A percentile compares a stretch with the other conserved stretches of the same genome.
These are phyloP conservation scores for Darevskia mixta DNA, from an alignment of 2,797 vertebrate genomes.

Conservation along the genomic window DNA sequence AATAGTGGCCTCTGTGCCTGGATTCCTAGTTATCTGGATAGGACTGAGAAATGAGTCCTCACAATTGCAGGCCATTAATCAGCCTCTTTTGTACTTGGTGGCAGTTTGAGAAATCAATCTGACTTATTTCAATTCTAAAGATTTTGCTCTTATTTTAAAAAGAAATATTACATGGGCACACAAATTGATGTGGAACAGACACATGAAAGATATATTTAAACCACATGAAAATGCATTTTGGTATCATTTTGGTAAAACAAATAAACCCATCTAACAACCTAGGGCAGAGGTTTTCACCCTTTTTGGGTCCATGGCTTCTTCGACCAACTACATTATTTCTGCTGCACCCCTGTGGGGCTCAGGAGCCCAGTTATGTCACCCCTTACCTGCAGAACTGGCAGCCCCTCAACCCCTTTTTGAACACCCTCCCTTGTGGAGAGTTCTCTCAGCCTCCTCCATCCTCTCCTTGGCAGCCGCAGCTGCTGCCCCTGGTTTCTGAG, in stretches of 20 bases:
- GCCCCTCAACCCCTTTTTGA: no score
- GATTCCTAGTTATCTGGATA: background rate
- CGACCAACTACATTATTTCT: no score
- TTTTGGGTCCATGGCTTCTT: no score
- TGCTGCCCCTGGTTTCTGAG: no score
- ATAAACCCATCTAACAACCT: background rate
- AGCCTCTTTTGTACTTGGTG: slow-evolving; percentile 8
- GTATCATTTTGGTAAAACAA: background rate
- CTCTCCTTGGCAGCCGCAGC: no score
- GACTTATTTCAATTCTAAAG: background rate
- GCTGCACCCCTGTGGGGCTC: no score
- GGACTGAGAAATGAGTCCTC: background rate
- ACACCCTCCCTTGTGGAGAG: no score
- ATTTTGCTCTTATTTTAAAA: slow-evolving; percentile 26
- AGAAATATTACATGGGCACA: background rate
- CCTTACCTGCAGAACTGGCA: no score
- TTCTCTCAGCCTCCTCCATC: no score
- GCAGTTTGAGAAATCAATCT: slow-evolving; percentile 19
- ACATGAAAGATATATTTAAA: background rate
- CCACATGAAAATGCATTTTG: slow-evolving; percentile 13
- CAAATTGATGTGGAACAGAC: background rate
- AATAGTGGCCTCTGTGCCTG: background rate
- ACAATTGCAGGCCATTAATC: background rate
- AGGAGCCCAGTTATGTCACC: no score
- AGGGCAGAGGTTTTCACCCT: background rate